A percentile compares a stretch with the other conserved stretches of the same genome.
phyloP scores from a whole-genome alignment of 2,888 invertebrate species.

The Leucophenga montana region DNA sequence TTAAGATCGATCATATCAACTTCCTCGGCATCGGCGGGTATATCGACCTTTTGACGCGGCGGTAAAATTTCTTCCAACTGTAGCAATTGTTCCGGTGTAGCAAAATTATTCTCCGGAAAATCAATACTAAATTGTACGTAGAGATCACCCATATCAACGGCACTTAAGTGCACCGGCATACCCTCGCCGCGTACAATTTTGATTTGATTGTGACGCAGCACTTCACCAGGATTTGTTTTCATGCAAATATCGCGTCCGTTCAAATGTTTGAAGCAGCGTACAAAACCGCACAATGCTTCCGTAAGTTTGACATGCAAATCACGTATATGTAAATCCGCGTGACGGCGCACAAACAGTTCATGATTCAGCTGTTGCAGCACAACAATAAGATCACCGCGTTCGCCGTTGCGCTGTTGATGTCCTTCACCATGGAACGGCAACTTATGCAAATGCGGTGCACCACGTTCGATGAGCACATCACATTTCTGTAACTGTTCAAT shows the following conservation, averaged over 20 bases:
- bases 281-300: slow-evolving; percentile 93
- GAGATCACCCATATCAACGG: slow-evolving; percentile 89
- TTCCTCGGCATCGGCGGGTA: slow-evolving; percentile 88
- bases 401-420: slow-evolving; percentile 89
- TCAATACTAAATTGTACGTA: slow-evolving; percentile 89
- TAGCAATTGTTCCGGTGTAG: slow-evolving; percentile 79
- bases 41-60: slow-evolving; percentile 79
- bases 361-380: slow-evolving; percentile 88
- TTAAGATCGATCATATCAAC: slow-evolving; percentile 84
- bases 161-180: slow-evolving; percentile 90
- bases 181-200: slow-evolving; percentile 89
- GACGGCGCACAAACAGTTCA: slow-evolving; percentile 83
- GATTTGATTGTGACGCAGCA: slow-evolving; percentile 86
- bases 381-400: slow-evolving; percentile 92
- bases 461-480: slow-evolving; percentile 91
- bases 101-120: slow-evolving; percentile 89
- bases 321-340: slow-evolving; percentile 81
- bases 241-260: slow-evolving; percentile 90
- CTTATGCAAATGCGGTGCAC: slow-evolving; percentile 90
- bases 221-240: slow-evolving; percentile 84
- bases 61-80: slow-evolving; percentile 84
- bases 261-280: slow-evolving; percentile 88
- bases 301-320: slow-evolving; percentile 85
- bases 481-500: slow-evolving; percentile 86
- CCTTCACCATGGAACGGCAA: slow-evolving; percentile 91